These are phyloP conservation scores for Micromussa lordhowensis DNA, from an alignment of 92 coral and sea anemone genomes.

Conservation along the genomic window DNA sequence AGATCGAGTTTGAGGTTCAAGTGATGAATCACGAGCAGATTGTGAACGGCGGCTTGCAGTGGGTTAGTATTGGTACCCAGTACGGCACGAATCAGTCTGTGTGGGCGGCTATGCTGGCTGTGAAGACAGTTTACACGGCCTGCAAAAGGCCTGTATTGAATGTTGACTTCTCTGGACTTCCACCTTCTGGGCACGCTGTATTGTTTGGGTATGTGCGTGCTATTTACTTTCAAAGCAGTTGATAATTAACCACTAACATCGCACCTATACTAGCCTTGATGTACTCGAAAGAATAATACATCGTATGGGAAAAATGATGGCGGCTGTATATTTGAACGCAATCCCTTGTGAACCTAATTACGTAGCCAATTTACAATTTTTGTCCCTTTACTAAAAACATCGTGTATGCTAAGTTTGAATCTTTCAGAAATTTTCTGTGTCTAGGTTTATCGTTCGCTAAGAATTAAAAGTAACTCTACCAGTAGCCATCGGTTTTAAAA, in stretches of 20 bases:
- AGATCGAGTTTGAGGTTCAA: conserved; percentile 67
- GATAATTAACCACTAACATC: background rate
- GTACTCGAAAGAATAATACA: background rate
- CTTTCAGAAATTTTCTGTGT: too few relatives aligned
- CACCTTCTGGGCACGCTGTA: background rate
- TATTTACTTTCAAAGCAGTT: background rate
- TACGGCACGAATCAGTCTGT: conserved; percentile 64
- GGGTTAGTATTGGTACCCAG: conserved; percentile 81
- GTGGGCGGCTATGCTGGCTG: conserved; percentile 73
- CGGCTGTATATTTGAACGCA: too few relatives aligned
- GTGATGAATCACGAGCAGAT: conserved; percentile 57
- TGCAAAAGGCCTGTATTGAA: conserved; percentile 66
- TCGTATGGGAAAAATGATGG: too few relatives aligned
- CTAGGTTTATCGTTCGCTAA: too few relatives aligned
- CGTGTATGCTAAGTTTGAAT: too few relatives aligned
- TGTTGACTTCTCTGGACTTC: conserved; percentile 3
- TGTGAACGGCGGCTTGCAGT: conserved; percentile 64
- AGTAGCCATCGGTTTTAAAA: too few relatives aligned
- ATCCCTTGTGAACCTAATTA: too few relatives aligned
- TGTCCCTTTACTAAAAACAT: too few relatives aligned
- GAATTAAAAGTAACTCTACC: too few relatives aligned
- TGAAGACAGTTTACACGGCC: conserved; percentile 47
- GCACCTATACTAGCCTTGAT: background rate
- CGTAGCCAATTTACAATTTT: too few relatives aligned
- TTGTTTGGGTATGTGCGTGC: conserved; percentile 22